These are phyloP conservation scores for Drosophila greeni DNA, from an alignment of 2,888 invertebrate species.

Conservation along the genomic window DNA sequence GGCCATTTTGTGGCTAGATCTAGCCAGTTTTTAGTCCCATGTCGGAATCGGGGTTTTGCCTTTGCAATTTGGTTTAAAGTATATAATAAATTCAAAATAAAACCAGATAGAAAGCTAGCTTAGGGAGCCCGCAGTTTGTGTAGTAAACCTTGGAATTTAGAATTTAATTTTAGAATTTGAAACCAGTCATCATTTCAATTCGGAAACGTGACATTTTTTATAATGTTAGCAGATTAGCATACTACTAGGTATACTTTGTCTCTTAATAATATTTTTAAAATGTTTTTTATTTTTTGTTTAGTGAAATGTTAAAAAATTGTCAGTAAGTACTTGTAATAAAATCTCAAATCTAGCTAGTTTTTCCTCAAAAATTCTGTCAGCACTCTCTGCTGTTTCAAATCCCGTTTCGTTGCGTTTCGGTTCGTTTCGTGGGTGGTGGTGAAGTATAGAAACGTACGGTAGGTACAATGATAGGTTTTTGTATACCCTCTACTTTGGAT, in stretches of 20 bases:
- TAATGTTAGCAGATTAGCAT: no score
- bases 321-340: not conserved
- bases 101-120: no score
- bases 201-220: no score
- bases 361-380: not conserved
- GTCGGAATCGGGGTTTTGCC: not conserved
- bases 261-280: no score
- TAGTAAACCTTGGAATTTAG: no score
- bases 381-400: not conserved
- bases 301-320: no score
- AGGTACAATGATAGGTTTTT: not conserved
- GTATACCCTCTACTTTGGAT: not conserved
- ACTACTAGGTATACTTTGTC: no score
- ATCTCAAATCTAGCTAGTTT: not conserved
- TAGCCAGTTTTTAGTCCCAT: not conserved
- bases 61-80: not conserved
- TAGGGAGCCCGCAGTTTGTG: no score
- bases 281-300: no score
- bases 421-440: conserved; percentile 10
- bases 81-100: no score
- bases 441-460: not conserved
- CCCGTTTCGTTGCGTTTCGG: conserved; percentile 3
- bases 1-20: not conserved
- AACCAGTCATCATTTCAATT: no score
- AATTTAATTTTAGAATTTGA: no score